Percentiles rank a stretch among this genome's conserved stretches.
phyloP scores from a whole-genome alignment of 2,888 invertebrate species.

The Zelleria hepariella region DNA sequence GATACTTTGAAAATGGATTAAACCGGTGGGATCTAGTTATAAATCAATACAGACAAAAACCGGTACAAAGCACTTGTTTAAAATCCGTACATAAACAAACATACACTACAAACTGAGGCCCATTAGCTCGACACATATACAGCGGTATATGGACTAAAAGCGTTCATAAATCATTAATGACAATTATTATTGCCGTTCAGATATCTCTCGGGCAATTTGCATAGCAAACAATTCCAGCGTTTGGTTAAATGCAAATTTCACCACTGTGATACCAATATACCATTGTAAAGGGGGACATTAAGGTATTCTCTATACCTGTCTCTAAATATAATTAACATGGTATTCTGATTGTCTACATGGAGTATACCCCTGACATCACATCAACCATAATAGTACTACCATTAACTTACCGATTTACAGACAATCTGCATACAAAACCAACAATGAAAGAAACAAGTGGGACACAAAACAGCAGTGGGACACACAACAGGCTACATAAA shows the following conservation, averaged over 20 bases:
- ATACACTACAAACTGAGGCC: background rate
- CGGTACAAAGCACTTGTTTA: no score
- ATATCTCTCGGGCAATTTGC: constrained; percentile 43
- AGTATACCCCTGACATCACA: no score
- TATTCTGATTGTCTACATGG: no score
- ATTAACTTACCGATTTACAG: no score
- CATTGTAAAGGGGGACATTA: background rate
- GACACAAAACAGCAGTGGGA: no score
- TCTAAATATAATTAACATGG: background rate
- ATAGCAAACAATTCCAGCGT: constrained; percentile 28
- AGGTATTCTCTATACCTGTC: background rate
- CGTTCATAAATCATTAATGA: constrained; percentile 33
- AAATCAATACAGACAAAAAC: no score
- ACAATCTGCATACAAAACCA: no score
- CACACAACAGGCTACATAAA: no score
- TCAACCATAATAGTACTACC: no score
- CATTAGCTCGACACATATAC: background rate
- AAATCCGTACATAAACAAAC: background rate
- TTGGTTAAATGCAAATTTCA: constrained; percentile 1
- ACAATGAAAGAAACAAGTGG: no score
- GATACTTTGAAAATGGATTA: no score
- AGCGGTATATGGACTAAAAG: background rate
- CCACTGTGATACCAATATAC: background rate
- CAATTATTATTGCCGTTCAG: constrained; percentile 19
- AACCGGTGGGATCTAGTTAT: no score